Conservation (phyloP, 2,888 invertebrate species). For the Chloromyia formosa region DNA sequence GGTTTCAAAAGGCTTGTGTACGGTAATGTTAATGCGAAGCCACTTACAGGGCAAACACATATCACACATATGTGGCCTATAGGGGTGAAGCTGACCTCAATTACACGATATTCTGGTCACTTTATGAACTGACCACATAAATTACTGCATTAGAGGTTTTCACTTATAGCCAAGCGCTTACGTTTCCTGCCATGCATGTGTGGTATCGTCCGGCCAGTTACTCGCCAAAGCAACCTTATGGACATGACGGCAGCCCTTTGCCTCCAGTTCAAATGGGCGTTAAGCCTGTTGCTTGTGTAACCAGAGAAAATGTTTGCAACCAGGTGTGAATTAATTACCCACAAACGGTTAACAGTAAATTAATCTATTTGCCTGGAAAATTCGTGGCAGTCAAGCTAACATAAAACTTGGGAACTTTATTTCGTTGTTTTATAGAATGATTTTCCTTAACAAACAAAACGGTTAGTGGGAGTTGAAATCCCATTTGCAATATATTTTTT, state of each 20-base stretch:
- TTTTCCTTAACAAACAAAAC: background rate
- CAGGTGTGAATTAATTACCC: conserved; percentile 50
- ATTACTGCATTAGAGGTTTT: conserved; percentile 49
- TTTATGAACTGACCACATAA: conserved; percentile 51
- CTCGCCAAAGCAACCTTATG: background rate
- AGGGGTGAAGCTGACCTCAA: conserved; percentile 48
- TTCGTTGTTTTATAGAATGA: background rate
- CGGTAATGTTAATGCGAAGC: background rate
- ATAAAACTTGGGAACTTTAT: background rate
- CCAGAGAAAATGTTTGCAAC: background rate
- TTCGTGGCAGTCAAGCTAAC: background rate
- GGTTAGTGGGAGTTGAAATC: background rate
- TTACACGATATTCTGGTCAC: conserved; percentile 50
- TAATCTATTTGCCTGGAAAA: conserved; percentile 46
- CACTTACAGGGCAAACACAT: background rate
- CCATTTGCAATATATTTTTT: conserved; percentile 6
- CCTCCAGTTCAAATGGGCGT: background rate
- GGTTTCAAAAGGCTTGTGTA: background rate
- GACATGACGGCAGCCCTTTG: background rate
- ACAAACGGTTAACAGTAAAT: conserved; percentile 48
- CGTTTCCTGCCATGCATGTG: background rate
- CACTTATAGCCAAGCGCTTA: conserved; percentile 14
- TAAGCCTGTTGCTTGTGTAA: conserved; percentile 44
- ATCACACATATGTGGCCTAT: conserved; percentile 32
- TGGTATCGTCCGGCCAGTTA: conserved; percentile 26